Conservation (phyloP, 2,797 vertebrate species). For the Euphonia xanthogaster region DNA sequence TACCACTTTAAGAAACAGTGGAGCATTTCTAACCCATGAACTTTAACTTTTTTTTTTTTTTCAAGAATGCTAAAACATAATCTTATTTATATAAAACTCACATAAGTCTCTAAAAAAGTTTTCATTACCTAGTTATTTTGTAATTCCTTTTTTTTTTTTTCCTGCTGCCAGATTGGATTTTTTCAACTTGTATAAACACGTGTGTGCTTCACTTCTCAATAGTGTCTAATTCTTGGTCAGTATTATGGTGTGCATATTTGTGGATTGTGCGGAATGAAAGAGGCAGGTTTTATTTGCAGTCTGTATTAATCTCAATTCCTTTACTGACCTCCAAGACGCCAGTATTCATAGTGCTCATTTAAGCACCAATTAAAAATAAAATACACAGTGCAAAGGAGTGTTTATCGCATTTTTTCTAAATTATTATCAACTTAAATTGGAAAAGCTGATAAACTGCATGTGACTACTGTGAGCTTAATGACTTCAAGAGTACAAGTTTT, state of each 20-base stretch:
- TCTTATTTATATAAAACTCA: background rate
- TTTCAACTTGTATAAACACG: background rate
- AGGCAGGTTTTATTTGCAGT: background rate
- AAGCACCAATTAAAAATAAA: background rate
- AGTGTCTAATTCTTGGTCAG: background rate
- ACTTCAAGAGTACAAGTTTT: background rate
- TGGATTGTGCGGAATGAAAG: background rate
- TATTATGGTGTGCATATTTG: background rate
- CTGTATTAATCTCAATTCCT: background rate
- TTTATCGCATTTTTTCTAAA: background rate
- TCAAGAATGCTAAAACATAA: background rate
- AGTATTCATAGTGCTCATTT: background rate
- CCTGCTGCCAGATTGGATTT: background rate
- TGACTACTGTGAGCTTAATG: background rate
- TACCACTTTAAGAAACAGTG: background rate
- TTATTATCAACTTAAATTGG: background rate
- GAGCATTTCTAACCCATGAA: background rate
- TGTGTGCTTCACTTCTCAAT: background rate
- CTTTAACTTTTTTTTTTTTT: background rate
- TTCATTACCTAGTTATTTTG: background rate
- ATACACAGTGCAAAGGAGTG: background rate
- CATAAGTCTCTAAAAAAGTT: background rate
- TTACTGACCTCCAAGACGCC: background rate
- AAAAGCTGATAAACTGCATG: background rate
- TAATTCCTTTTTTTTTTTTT: background rate